Percentiles rank a stretch among this genome's conserved stretches.
Conservation (phyloP, 1,140 invertebrate species). For the Drosophila sturtevanti region DNA sequence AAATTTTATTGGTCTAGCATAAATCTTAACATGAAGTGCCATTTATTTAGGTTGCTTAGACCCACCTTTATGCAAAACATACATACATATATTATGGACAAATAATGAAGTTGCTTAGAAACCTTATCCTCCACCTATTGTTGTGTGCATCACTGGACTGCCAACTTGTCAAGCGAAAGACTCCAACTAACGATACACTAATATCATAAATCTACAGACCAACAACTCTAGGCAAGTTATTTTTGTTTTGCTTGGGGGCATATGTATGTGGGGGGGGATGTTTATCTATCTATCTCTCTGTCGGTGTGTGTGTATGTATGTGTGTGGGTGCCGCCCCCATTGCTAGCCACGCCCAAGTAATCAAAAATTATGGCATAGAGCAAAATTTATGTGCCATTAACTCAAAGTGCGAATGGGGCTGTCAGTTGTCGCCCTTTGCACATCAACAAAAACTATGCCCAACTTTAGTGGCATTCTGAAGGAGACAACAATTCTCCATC, state of each 20-base stretch:
- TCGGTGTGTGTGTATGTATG: background rate
- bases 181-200: constrained; percentile 41
- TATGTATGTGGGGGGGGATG: background rate
- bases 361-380: constrained; percentile 73
- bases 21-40: background rate
- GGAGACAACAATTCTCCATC: constrained; percentile 17
- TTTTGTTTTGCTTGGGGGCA: background rate
- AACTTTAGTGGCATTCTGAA: constrained; percentile 55
- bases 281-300: too few relatives aligned
- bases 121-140: background rate
- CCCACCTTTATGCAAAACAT: background rate
- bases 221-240: constrained; percentile 18
- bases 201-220: constrained; percentile 50
- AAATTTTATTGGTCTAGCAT: background rate
- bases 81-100: constrained; percentile 15
- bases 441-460: constrained; percentile 23
- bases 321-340: constrained; percentile 1
- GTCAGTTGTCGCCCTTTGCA: background rate
- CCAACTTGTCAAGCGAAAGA: constrained; percentile 13
- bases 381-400: constrained; percentile 78
- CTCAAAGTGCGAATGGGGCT: constrained; percentile 57
- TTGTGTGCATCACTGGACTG: background rate
- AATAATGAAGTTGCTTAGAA: constrained; percentile 11
- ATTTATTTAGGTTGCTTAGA: background rate
- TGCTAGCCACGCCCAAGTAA: constrained; percentile 62